Base-by-base conservation (phyloP, 2,888 invertebrate genomes). In the Cephus runcator region DNA sequence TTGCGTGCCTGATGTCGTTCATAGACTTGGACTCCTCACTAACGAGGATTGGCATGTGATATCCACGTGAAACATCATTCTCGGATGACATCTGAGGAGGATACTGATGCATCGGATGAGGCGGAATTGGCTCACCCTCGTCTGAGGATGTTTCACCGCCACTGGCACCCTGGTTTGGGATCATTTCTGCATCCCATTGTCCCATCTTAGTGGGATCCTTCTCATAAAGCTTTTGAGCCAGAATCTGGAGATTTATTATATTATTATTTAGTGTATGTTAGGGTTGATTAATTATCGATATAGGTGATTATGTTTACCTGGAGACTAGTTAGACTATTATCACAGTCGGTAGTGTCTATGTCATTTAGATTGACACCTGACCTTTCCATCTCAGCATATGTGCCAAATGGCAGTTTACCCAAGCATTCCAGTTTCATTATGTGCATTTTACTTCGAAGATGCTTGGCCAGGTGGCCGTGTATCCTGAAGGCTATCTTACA, bases 401-500 rank as follows among this genome's bases (percentile, higher is more conserved):
- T 96, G 77, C 98, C 98, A 89, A 97, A 97, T 0, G 98, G 98
- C 84, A 99, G 92, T 92, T 98, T 98, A 79, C 97, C 97, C 82
- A 98, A 92, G 90, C 97, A 97, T 92, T 98, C 98, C 82, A 98
- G 93, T 87, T 97, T 96, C 95, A 97, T 97, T 71, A 98, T 98
- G 90, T 99, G 99, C 94, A 97, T 97, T 93, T 98, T 98, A 82
- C 98, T 98, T 78, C 99, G 95, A 81, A 99, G 93, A 93, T 99
- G 99, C 92, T 99, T 99, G 0, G 98, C 98, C 87, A 99, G 93
- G 92, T 99, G 99, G 0, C 99, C 99, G 88, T 98, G 98, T 88
- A 98, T 98, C 85, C 98, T 94, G 91, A 99, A 99, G 12, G 98
- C 98, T 85, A 98, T 97, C 90, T 97, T 97, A 91, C 99, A 99